Base-by-base conservation (phyloP, 1,140 invertebrate species). In the Pseudomyrmex dendroicus region DNA sequence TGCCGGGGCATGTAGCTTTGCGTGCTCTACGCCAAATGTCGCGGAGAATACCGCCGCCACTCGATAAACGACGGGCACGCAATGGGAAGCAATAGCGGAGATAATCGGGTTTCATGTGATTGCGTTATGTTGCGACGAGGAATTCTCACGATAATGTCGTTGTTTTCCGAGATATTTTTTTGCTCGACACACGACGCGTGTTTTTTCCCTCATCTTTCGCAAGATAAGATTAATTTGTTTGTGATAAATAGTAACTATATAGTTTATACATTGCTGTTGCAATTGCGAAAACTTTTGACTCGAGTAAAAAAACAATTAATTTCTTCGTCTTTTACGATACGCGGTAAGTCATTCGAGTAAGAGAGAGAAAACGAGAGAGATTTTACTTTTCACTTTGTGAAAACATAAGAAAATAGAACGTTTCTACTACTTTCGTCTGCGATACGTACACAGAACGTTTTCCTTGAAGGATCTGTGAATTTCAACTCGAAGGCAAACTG, bases 11-110 rank as follows among this genome's bases (percentile, higher is more conserved):
- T 70, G 25, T 54, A 46, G 22, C 66, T 61, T 80, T 35, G 76
- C 76, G 66, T 72, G 76, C 66, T 35, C 35, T 7, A 50, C 72
- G 76, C 66, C 66, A 72, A 80, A 80, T 80, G 66, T 80, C 76
- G 35, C 76, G 12, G 76, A 25, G 76, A 80, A 80, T 72, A 57
- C 5, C 66, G 44, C 35, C 66, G 44, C 57, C 50, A 54, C 50
- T 73, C 70, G 78, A 82, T 84, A 66, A 74, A 85, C 12, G 54
- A 67, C 35, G 13, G 9, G 25, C 52, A 54, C 66, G 35, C 57
- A n/a, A n/a, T 9, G 62, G 35, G 61, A 70, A 66, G 13, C 66
- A 50, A 66, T 67, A 56, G 50, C 54, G 46, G 1, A 44, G 59
- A 57, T 77, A 77, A 86, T 57, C 57, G 66, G 62, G 52, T 62